phyloP scores from a whole-genome alignment of 2,888 invertebrate genomes.

The Amphipyra berbera region DNA sequence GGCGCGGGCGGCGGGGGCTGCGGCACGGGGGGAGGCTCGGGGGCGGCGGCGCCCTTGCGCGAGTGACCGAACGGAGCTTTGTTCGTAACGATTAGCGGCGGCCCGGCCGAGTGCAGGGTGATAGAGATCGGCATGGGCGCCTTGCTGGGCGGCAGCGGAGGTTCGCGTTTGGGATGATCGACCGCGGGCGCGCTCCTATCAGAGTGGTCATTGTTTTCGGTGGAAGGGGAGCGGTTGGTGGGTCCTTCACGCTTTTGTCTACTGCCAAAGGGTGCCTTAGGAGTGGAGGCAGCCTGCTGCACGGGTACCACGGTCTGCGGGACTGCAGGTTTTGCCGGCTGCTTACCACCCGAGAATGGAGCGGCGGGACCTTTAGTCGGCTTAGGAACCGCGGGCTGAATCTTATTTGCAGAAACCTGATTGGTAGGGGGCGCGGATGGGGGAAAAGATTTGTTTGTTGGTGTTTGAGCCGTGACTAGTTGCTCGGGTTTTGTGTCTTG shows the following conservation, averaged over 20 bases:
- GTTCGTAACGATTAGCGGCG: slow-evolving; percentile 85
- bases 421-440: slow-evolving; percentile 66
- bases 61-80: slow-evolving; percentile 86
- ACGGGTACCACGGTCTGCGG: slow-evolving; percentile 84
- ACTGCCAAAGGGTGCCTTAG: slow-evolving; percentile 85
- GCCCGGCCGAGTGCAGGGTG: slow-evolving; percentile 81
- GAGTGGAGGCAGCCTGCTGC: slow-evolving; percentile 82
- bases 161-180: slow-evolving; percentile 79
- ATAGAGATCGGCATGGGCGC: slow-evolving; percentile 88
- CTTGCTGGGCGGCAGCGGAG: slow-evolving; percentile 83
- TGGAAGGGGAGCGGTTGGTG: slow-evolving; percentile 80
- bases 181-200: slow-evolving; percentile 63
- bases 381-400: slow-evolving; percentile 74
- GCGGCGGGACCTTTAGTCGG: slow-evolving; percentile 82
- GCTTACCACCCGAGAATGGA: slow-evolving; percentile 84
- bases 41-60: slow-evolving; percentile 73
- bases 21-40: slow-evolving; percentile 78
- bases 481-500: slow-evolving; percentile 68
- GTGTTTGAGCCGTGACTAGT: slow-evolving; percentile 54
- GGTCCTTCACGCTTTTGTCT: slow-evolving; percentile 84
- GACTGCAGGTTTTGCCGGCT: slow-evolving; percentile 80
- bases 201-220: slow-evolving; percentile 71
- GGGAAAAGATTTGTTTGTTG: slow-evolving; percentile 73
- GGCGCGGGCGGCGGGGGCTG: slow-evolving; percentile 84
- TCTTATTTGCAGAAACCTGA: slow-evolving; percentile 71